These are phyloP conservation scores for Hydractinia echinata DNA, from an alignment of 30 jellyfish, hydroid and myxozoan genomes.

Conservation along the genomic window DNA sequence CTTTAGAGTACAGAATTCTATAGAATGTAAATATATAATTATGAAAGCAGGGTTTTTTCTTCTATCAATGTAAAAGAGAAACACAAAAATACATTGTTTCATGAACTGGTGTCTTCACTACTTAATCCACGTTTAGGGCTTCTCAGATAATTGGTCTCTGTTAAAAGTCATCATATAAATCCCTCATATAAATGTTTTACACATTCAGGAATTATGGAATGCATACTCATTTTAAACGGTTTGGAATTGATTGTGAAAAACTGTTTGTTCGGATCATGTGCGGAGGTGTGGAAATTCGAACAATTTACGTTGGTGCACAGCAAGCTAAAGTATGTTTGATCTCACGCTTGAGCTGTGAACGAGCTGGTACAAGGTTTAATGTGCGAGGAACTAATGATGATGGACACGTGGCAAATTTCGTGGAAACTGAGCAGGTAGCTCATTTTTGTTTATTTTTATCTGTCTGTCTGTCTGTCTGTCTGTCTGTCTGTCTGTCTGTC, in stretches of 20 bases:
- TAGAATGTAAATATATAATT: too few species aligned
- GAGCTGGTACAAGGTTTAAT: constrained; percentile 87
- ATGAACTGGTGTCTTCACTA: too few species aligned
- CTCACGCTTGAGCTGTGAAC: constrained; percentile 83
- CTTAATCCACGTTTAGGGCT: too few species aligned
- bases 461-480: too few species aligned
- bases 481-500: too few species aligned
- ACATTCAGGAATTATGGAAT: constrained; percentile 66
- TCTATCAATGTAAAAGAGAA: too few species aligned
- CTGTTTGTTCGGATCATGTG: constrained; percentile 79
- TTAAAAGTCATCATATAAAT: too few species aligned
- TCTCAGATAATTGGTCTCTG: too few species aligned
- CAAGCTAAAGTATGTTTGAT: constrained; percentile 92
- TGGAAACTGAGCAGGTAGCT: constrained; percentile 96
- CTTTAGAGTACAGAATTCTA: too few species aligned
- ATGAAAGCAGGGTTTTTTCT: too few species aligned
- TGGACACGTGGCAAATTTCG: constrained; percentile 97
- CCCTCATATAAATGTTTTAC: neutral
- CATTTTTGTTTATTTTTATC: too few species aligned
- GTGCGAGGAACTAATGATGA: constrained; percentile 97
- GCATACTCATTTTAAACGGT: constrained; percentile 57
- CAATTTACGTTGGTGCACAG: constrained; percentile 78
- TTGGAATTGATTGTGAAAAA: constrained; percentile 50
- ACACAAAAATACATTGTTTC: too few species aligned
- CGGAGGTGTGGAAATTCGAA: constrained; percentile 76